These are phyloP conservation scores for Poeciliopsis paucimaculata DNA, from an alignment of 2,797 vertebrate genomes.

Conservation along the genomic window DNA sequence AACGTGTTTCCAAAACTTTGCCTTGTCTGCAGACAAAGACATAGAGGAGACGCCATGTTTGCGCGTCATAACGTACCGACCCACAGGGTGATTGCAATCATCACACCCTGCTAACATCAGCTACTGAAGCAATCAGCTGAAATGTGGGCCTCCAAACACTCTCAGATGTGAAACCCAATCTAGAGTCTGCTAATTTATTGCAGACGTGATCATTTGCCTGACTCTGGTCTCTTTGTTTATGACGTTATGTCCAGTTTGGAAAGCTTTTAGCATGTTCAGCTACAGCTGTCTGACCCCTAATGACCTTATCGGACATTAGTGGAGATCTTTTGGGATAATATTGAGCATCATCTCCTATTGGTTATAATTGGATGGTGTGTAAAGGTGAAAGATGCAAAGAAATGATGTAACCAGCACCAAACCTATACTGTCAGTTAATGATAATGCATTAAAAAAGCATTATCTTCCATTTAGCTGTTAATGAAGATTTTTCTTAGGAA, in stretches of 20 bases:
- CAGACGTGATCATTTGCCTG: too few species aligned
- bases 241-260: too few species aligned
- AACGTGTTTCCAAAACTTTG: neutral
- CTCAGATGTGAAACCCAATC: slow-evolving; percentile 1
- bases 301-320: neutral
- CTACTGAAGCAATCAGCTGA: neutral
- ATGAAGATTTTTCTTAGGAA: neutral
- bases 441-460: too few species aligned
- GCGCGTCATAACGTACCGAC: neutral
- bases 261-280: too few species aligned
- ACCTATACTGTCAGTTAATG: too few species aligned
- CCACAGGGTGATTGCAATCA: neutral
- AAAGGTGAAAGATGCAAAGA: too few species aligned
- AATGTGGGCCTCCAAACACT: neutral
- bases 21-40: neutral
- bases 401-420: too few species aligned
- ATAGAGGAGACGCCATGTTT: neutral
- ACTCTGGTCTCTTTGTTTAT: too few species aligned
- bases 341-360: neutral
- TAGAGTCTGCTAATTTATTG: too few species aligned
- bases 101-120: neutral
- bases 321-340: neutral
- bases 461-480: neutral
- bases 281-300: too few species aligned
- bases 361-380: neutral